Conservation (phyloP, 2,797 vertebrate genomes). For the Lepus townsendii region DNA sequence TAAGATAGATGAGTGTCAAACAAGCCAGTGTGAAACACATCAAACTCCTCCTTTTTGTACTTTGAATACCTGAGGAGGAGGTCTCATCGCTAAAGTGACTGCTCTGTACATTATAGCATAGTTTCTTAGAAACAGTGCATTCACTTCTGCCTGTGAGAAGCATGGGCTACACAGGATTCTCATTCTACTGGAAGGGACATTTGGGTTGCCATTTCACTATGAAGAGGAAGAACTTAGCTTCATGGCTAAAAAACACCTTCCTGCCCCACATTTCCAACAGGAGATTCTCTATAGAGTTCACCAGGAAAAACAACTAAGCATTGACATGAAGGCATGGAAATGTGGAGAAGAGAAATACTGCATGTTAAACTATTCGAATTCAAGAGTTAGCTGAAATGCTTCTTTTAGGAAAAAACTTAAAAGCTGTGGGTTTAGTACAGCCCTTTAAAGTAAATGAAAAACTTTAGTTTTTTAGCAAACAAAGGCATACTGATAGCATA, state of each 20-base stretch:
- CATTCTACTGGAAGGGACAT: not conserved
- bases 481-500: conserved; percentile 68
- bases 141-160: conserved; percentile 19
- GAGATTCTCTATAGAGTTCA: conserved; percentile 22
- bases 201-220: conserved; percentile 20
- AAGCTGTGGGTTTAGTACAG: conserved; percentile 74
- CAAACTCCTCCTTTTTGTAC: conserved; percentile 57
- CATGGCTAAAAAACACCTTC: conserved; percentile 16
- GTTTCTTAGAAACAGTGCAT: conserved; percentile 56
- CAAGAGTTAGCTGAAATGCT: conserved; percentile 67
- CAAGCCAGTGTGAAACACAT: conserved; percentile 71
- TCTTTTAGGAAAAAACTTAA: conserved; percentile 71
- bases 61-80: not conserved
- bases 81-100: conserved; percentile 42
- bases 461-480: conserved; percentile 77
- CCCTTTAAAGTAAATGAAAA: conserved; percentile 79
- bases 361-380: conserved; percentile 42
- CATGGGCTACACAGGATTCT: not conserved
- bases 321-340: conserved; percentile 52
- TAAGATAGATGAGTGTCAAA: conserved; percentile 60
- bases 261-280: conserved; percentile 36
- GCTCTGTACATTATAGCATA: conserved; percentile 33
- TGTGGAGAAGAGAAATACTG: conserved; percentile 69
- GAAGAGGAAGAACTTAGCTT: conserved; percentile 52
- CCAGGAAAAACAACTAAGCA: conserved; percentile 49